Evolutionary conservation across 2,888 invertebrate genomes (phyloP), one percentile per base, ranked within the genome.

Genomic region (Cheilosia scutellata): DNA sequence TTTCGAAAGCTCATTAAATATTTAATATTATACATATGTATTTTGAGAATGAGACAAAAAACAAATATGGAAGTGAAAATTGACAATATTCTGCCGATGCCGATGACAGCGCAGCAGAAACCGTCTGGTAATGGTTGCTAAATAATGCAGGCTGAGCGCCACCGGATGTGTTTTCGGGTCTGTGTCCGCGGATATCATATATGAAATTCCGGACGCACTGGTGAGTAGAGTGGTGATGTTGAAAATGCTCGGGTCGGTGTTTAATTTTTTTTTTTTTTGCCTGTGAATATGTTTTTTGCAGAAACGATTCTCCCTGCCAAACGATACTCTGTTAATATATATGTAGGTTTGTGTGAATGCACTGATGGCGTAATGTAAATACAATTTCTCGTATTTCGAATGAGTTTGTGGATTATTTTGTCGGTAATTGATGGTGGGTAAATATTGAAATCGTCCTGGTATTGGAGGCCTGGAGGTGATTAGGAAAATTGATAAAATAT

Each of bases 1-100:
- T 42, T 68, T 68, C 60, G 31, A 68, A 68, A 75, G 75, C 57
- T 75, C 65, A 65, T 75, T 75, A 75, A 75, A 75, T 65, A 65
- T 75, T 65, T 57, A 75, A 65, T 65, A 47, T 65, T 44, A 25
- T 57, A 6, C 2, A 25, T 57, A 6, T 33, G 2, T 20, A 33
- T 65, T 57, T 40, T n/a, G 37, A 25, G 11, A 40, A 40, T 0
- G 40, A 25, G 13, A 25, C 58, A 13, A 58, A 58, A 40, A 58
- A 58, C 37, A 40, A 58, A 58, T 58, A 58, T 37, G 57, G 20
- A 37, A 58, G 25, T 40, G 25, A 40, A 37, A 37, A 57, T 37
- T 57, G 57, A 37, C 57, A 57, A 37, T 57, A 37, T 37, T 11
- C 33, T 16, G 16, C 4, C 33, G 16, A 44, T 13, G 5, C 5